These are phyloP conservation scores for Echinops telfairi DNA, from an alignment of 2,113 vertebrate species.

Conservation along the genomic window DNA sequence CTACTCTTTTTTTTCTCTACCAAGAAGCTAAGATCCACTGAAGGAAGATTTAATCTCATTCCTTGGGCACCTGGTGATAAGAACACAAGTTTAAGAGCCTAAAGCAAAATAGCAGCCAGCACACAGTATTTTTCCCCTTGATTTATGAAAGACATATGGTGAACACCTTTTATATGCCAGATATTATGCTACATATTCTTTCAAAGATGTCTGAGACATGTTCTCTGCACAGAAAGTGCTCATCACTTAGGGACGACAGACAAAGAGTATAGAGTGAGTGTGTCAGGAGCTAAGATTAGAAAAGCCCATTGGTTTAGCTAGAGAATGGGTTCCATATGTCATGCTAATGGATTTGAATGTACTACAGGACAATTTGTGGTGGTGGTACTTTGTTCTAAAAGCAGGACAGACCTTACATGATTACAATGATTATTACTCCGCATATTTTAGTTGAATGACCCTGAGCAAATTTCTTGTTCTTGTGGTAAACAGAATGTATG, in stretches of 20 bases:
- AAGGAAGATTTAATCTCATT: neutral
- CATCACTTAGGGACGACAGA: neutral
- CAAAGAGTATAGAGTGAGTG: neutral
- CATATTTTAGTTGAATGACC: neutral
- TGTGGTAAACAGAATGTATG: neutral
- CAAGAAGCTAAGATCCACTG: neutral
- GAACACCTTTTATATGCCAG: neutral
- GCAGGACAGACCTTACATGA: neutral
- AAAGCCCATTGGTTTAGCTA: constrained; percentile 22
- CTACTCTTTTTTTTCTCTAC: neutral
- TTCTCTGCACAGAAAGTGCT: neutral
- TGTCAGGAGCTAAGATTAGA: neutral
- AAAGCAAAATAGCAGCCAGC: neutral
- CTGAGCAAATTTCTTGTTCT: neutral
- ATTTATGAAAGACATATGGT: neutral
- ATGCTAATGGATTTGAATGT: neutral
- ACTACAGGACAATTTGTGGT: neutral
- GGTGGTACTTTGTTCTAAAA: constrained; percentile 14
- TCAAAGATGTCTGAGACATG: neutral
- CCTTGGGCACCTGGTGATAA: neutral
- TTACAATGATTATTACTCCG: neutral
- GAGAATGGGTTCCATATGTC: neutral
- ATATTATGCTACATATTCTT: constrained; percentile 7
- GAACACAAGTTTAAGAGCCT: neutral
- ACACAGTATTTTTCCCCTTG: neutral